Base-by-base conservation (phyloP, 2,797 vertebrate genomes). In the Pachyuromys duprasi region DNA sequence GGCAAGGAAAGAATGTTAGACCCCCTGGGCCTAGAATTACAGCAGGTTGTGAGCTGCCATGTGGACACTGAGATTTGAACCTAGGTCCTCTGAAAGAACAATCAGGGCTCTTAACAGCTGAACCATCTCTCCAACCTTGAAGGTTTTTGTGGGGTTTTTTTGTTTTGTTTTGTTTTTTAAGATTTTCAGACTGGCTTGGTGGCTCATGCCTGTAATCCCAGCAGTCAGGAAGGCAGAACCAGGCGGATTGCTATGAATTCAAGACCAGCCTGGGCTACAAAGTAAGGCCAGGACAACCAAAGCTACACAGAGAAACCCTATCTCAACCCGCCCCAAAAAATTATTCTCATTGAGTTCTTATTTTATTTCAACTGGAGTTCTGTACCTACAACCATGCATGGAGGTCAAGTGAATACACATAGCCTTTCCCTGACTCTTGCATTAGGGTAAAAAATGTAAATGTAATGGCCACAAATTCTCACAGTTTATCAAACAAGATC, bases 311-410 rank as follows among this genome's bases (percentile, higher is more conserved):
- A 49, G 49, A 49, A 49, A 9, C 49, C 49, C 49, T 49, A 49
- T 49, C 49, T 49, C 9, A 49, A 49, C 49, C 49, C 49, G 49
- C 49, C 49, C 49, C 49, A 0, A 9, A 49, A n/a, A 31, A 91
- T 90, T 95, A 39, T 94, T 70, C 94, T 92, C 76, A 28, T 91
- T 89, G 24, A 42, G 80, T 83, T 79, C 2, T 75, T 82, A 80
- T 79, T 83, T 95, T n/a, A 96, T 86, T 96, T 86, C 69, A 80
- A 15, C 39, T 78, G 28, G 13, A 76, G 26, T 89, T 95, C 65
- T 86, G 2, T 83, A 36, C 3, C 63, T 9, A 70, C 72, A 92
- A 53, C 28, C 15, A 53, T 74, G 24, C 28, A 36, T 14, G 20
- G 81, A 96, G 42, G 6, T 83, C 42, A 96, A 83, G 18, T 86